These are phyloP conservation scores for Ceratosolen solmsi DNA, from an alignment of 1,140 invertebrate genomes.

Conservation along the genomic window DNA sequence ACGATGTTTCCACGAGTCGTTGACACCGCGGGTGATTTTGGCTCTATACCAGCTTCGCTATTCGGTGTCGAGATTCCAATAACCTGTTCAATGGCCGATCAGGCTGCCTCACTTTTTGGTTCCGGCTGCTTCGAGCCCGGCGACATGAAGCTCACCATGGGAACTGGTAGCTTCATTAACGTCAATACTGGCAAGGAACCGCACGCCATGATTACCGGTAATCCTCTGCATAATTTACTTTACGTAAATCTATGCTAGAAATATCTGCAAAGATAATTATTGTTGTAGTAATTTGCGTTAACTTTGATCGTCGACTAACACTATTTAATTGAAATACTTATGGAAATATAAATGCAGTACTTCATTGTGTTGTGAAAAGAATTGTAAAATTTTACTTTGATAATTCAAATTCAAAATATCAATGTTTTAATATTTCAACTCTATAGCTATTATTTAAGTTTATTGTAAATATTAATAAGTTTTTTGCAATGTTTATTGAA, in stretches of 20 bases:
- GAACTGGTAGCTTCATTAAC: constrained; percentile 94
- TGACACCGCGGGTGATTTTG: constrained; percentile 84
- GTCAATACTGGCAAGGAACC: constrained; percentile 87
- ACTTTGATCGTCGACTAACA: background rate
- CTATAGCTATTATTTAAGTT: too few relatives aligned
- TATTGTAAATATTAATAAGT: too few relatives aligned
- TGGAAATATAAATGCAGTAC: too few relatives aligned
- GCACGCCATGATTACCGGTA: constrained; percentile 84
- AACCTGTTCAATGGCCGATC: constrained; percentile 83
- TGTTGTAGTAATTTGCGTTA: background rate
- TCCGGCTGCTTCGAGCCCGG: constrained; percentile 87
- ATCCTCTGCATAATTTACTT: background rate
- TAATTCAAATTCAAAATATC: too few relatives aligned
- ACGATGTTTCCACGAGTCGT: constrained; percentile 87
- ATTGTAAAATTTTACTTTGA: too few relatives aligned
- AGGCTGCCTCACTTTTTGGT: constrained; percentile 93
- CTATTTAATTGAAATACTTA: too few relatives aligned
- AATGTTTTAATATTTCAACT: too few relatives aligned
- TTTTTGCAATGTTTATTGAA: too few relatives aligned
- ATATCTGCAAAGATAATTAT: background rate
- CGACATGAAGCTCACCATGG: constrained; percentile 93
- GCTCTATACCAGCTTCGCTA: constrained; percentile 76
- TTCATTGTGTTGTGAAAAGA: too few relatives aligned
- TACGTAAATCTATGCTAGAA: background rate
- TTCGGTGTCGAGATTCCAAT: constrained; percentile 88